Conservation (phyloP, 2,888 invertebrate species). For the Hipparchia sbordonii region DNA sequence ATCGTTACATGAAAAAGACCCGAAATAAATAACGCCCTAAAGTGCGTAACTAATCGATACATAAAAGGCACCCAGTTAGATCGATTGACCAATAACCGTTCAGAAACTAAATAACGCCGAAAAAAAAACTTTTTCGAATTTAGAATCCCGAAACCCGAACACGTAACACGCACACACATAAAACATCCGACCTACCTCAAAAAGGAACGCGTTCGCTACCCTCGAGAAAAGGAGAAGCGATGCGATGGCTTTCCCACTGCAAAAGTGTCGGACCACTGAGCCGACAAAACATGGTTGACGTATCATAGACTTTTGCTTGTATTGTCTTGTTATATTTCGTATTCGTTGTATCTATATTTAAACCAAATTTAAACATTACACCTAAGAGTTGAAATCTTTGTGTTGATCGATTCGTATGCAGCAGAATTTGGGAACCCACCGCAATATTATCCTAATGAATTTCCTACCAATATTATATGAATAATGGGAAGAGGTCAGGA, state of each 20-base stretch:
- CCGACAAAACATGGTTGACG: neutral
- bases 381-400: too few species aligned
- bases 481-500: too few species aligned
- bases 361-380: too few species aligned
- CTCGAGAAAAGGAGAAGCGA: neutral
- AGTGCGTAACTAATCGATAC: slow-evolving; percentile 33
- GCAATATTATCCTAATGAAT: too few species aligned
- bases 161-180: slow-evolving; percentile 51
- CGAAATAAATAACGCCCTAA: slow-evolving; percentile 12
- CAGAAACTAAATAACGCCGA: slow-evolving; percentile 38
- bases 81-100: slow-evolving; percentile 44
- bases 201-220: neutral
- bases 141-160: slow-evolving; percentile 69
- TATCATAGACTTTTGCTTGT: neutral
- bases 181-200: slow-evolving; percentile 70
- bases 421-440: too few species aligned
- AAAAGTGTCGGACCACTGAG: neutral
- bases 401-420: too few species aligned
- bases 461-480: too few species aligned
- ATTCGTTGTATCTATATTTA: too few species aligned
- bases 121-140: slow-evolving; percentile 62
- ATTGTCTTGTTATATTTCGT: neutral
- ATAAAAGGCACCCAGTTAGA: slow-evolving; percentile 32
- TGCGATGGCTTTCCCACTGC: neutral
- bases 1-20: neutral